Percentiles rank a stretch among this genome's conserved stretches.
Conservation (phyloP, 2,113 vertebrate genomes). For the Mesocricetus auratus region DNA sequence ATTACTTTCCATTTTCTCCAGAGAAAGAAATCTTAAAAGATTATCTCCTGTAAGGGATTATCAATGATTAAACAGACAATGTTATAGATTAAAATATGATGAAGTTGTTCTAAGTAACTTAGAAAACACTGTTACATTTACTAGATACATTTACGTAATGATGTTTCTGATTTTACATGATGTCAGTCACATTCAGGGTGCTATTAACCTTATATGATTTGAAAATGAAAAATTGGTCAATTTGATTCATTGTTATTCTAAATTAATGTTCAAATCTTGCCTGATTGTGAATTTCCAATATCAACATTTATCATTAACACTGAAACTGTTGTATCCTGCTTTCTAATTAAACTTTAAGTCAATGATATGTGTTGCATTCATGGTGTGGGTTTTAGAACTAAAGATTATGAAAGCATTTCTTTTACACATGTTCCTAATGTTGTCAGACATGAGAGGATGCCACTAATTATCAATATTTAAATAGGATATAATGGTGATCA, state of each 20-base stretch:
- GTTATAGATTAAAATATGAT: not conserved
- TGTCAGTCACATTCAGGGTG: not conserved
- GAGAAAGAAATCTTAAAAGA: not conserved
- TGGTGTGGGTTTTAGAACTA: not conserved
- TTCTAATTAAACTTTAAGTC: not conserved
- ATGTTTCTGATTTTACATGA: not conserved
- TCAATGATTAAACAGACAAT: not conserved
- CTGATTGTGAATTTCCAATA: not conserved
- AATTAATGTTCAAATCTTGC: not conserved
- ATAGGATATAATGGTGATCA: no score
- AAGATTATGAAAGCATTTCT: not conserved
- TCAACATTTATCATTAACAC: not conserved
- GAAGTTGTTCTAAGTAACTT: not conserved
- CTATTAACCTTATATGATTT: not conserved
- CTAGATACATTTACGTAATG: not conserved
- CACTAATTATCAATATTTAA: not conserved
- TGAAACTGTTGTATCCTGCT: not conserved
- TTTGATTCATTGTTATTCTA: not conserved
- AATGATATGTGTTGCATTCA: no score
- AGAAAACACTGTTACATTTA: not conserved
- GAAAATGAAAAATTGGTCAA: not conserved
- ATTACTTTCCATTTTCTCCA: not conserved
- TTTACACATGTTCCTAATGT: not conserved
- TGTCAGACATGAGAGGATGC: not conserved
- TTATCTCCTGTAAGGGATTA: not conserved